Evolutionary conservation across 2,888 invertebrate genomes (phyloP).

Genomic region (Nymphalis polychloros): DNA sequence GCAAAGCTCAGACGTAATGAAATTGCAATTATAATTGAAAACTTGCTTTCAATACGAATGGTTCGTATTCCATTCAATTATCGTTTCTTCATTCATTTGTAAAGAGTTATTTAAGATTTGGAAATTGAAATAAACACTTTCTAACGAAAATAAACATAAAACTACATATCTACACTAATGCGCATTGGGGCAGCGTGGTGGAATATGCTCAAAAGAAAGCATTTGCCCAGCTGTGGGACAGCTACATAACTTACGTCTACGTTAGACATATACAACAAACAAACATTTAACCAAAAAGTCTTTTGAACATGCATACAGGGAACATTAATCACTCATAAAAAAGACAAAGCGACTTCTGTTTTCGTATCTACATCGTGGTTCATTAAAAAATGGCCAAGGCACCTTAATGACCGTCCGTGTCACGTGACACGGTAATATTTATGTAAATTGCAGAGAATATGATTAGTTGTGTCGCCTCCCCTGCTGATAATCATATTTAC

Average conservation of each 20-base stretch:
- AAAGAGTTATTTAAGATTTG: too few species aligned
- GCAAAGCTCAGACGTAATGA: too few species aligned
- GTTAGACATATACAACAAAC: background rate
- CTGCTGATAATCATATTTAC: conserved; percentile 81
- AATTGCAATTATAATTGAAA: too few species aligned
- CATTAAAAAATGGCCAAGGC: conserved; percentile 62
- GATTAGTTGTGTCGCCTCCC: conserved; percentile 80
- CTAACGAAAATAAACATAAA: too few species aligned
- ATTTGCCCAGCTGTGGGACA: background rate
- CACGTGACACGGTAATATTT: conserved; percentile 81
- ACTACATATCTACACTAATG: too few species aligned
- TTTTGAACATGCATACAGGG: conserved; percentile 67
- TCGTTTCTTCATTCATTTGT: too few species aligned
- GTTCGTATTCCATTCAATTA: too few species aligned
- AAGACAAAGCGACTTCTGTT: conserved; percentile 72
- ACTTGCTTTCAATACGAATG: too few species aligned
- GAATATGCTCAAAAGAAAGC: background rate
- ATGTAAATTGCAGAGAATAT: conserved; percentile 82
- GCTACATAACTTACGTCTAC: background rate
- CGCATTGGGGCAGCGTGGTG: background rate
- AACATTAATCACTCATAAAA: conserved; percentile 80
- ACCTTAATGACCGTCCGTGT: conserved; percentile 64
- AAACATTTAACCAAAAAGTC: conserved; percentile 18
- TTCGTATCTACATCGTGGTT: conserved; percentile 70
- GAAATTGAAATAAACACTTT: too few species aligned